Percentiles rank a stretch among this genome's conserved stretches.
Conservation (phyloP, 2,888 invertebrate species). For the Drosophila villosipedis region DNA sequence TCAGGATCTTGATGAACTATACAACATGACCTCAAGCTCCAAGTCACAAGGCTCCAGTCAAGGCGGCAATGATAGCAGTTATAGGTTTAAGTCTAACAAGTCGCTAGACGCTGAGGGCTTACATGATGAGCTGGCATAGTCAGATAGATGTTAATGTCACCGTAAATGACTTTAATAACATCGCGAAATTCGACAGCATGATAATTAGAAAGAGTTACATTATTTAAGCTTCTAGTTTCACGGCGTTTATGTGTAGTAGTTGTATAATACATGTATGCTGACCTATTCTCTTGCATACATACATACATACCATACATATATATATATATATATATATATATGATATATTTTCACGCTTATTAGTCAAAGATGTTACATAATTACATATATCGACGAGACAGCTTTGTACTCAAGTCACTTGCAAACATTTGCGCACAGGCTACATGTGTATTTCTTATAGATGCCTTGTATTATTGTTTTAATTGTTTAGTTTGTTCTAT, state of each 20-base stretch:
- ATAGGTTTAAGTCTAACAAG: constrained; percentile 75
- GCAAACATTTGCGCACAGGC: constrained; percentile 15
- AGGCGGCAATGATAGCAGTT: constrained; percentile 70
- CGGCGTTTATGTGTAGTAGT: constrained; percentile 8
- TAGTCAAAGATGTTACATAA: constrained; percentile 27
- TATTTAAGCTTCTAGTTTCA: constrained; percentile 17
- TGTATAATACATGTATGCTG: constrained; percentile 11
- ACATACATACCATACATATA: constrained; percentile 3
- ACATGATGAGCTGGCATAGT: constrained; percentile 81
- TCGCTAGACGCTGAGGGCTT: constrained; percentile 79
- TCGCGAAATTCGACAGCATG: background rate
- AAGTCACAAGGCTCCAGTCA: constrained; percentile 84
- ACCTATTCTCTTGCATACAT: constrained; percentile 1
- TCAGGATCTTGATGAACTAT: constrained; percentile 87
- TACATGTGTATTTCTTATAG: constrained; percentile 9
- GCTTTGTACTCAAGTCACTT: constrained; percentile 23
- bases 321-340: constrained; percentile 4
- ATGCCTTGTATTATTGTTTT: constrained; percentile 15
- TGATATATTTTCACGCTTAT: constrained; percentile 26
- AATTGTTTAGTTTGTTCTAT: constrained; percentile 8
- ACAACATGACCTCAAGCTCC: constrained; percentile 84
- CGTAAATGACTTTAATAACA: background rate
- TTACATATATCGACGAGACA: constrained; percentile 10
- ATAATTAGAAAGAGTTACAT: constrained; percentile 4
- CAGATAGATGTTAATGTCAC: background rate